Conservation (phyloP, 2,113 vertebrate genomes). For the Actenoides lindsayi region DNA sequence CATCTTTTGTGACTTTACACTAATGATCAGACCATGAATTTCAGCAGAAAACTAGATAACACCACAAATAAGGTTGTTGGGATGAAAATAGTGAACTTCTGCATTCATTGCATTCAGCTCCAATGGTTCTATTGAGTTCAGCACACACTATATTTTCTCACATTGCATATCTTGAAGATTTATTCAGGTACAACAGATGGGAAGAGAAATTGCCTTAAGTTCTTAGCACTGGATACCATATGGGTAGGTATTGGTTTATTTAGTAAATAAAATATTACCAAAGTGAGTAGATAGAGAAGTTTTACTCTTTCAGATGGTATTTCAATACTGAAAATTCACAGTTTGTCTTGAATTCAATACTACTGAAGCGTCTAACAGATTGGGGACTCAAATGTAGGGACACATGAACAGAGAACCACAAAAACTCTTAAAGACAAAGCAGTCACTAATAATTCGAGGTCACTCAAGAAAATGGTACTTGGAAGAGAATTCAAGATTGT, state of each 20-base stretch:
- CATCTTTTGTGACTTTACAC: not conserved
- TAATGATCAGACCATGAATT: not conserved
- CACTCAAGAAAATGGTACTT: not conserved
- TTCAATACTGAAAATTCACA: not conserved
- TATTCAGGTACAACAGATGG: not conserved
- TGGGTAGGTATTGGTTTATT: not conserved
- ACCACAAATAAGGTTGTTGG: not conserved
- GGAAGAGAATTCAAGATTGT: not conserved
- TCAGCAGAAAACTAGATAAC: not conserved
- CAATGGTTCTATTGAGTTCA: not conserved
- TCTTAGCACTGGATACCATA: not conserved
- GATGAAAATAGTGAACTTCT: not conserved
- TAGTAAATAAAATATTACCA: not conserved
- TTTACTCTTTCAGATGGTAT: not conserved
- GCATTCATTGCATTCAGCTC: not conserved
- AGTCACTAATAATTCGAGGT: not conserved
- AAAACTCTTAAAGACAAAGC: not conserved
- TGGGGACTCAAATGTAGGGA: not conserved
- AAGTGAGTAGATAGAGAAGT: not conserved
- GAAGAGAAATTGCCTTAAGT: not conserved
- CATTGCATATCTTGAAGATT: not conserved
- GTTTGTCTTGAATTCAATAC: not conserved
- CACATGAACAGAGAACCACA: not conserved
- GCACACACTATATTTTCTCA: not conserved
- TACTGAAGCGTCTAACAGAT: not conserved